Base-by-base conservation (phyloP, 2,797 vertebrate genomes). In the Lophius americanus region DNA sequence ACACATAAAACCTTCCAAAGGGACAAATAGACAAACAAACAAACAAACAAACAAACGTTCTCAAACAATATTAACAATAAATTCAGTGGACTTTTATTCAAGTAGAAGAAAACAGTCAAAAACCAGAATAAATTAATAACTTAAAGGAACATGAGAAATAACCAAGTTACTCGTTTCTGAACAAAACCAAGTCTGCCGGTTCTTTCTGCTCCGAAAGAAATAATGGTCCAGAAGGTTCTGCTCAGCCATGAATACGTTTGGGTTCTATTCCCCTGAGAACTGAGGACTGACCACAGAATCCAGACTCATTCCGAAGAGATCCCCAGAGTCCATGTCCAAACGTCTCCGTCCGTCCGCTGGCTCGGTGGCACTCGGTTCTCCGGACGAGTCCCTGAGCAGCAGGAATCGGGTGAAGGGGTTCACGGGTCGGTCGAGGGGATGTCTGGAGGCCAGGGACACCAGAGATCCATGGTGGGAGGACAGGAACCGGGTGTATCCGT, bases 401-500 rank as follows among this genome's bases (percentile, higher is more conserved):
- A 94, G 81, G 76, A 94, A 94, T 50, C 83, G 85, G 9, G 87
- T 90, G 70, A 92, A 87, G n/a, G 86, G 87, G 37, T 82, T 12
- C 0, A 75, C 1, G 4, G 77, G 79, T 51, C 46, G 86, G 44
- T 80, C 83, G 0, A 61, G 65, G 55, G 78, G 81, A 6, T 54
- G 77, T 44, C 77, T 91, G 6, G 89, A 61, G 7, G 80, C 68
- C 75, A 94, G 87, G 6, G 92, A 93, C 76, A 94, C 49, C 6
- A 85, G 85, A 70, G 84, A 68, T 50, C 84, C 66, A 33, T 90
- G 74, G 48, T 82, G 84, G 5, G 84, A 79, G 54, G 89, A 94
- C 0, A 92, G 65, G 64, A 94, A 93, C 14, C 87, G 87, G 13
- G 90, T 91, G 82, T 94, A 94, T 61, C 93, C 92, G 2, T 94